Evolutionary conservation across 2,888 invertebrate species (phyloP).

Genomic region (Serrognathus titanus): DNA sequence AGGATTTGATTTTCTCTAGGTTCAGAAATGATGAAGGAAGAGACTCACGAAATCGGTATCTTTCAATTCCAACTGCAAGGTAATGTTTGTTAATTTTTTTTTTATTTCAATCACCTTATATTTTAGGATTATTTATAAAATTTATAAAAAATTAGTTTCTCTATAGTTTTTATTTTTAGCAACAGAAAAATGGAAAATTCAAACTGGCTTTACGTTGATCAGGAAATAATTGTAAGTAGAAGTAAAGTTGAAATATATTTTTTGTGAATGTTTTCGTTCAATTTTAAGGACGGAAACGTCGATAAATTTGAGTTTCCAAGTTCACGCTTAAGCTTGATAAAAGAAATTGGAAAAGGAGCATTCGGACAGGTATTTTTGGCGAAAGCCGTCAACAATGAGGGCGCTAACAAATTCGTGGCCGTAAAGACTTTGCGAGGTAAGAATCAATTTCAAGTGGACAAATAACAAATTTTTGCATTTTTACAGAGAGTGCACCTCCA

Average conservation of each 20-base stretch:
- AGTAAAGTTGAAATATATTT: neutral
- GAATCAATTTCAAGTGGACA: constrained; percentile 10
- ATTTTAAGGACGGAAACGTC: constrained; percentile 23
- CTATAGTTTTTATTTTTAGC: neutral
- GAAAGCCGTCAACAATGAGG: constrained; percentile 53
- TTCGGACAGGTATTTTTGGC: constrained; percentile 73
- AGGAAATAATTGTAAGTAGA: constrained; percentile 25
- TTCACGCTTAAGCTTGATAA: constrained; percentile 50
- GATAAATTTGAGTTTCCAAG: constrained; percentile 41
- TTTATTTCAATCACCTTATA: neutral
- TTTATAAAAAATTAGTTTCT: neutral
- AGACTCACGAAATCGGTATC: neutral
- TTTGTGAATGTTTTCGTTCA: neutral
- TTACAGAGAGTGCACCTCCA: constrained; percentile 53
- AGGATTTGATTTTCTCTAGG: too few species aligned
- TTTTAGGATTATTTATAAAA: neutral
- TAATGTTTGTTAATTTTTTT: neutral
- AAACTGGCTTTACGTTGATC: neutral
- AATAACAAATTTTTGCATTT: too few species aligned
- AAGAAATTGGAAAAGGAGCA: constrained; percentile 68
- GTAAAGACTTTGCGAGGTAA: constrained; percentile 72
- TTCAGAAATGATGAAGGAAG: too few species aligned
- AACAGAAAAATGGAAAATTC: neutral
- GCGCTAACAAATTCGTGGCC: constrained; percentile 59
- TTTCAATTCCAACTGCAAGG: neutral